Evolutionary conservation across 92 coral and sea anemone genomes (phyloP), one percentile per base, ranked within the genome.

Genomic region (Meandrina meandrites): DNA sequence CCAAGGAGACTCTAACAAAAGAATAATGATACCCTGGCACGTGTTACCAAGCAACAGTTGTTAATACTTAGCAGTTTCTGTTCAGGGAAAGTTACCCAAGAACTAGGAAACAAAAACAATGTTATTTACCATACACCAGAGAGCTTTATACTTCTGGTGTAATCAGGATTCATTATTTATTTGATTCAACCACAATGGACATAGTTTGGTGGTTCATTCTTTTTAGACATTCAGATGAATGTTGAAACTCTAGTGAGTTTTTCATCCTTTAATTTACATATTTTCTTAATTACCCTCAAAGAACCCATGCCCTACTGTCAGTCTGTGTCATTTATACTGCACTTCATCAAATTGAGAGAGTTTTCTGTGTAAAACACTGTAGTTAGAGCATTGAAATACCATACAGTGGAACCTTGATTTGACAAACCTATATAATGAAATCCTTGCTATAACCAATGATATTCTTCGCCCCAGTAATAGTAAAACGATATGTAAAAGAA

Each of bases 121-220:
- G 51, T 42, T 79, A 34, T 79, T 79, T 57, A 79, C 27, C 51
- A 79, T 70, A 18, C 21, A 3, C 22, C 70, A 31, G 27, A 56
- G 22, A 32, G 31, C 48, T 9, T 35, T 32, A 31, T 34, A 16
- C 22, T 79, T 50, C 62, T 54, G 82, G 67, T 32, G 71, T 14
- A 57, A 57, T 35, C 37, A 35, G 24, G 37, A 58, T 14, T 57
- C 18, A 14, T 56, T 79, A 58, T 79, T 79, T 79, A 79, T 79
- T 79, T 18, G 13, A 50, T 51, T 50, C 13, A n/a, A 50, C 60
- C 64, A 30, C 50, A 11, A 45, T 77, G 81, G 22, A 50, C 15
- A 10, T 75, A 7, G 42, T 69, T 12, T 69, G 40, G 75, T 69
- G 17, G 60, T 54, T 54, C 60, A 54, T 54, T 54, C 60, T 50